These are phyloP conservation scores for Dolichopus griseipennis DNA, from an alignment of 2,888 invertebrate species.

Conservation along the genomic window DNA sequence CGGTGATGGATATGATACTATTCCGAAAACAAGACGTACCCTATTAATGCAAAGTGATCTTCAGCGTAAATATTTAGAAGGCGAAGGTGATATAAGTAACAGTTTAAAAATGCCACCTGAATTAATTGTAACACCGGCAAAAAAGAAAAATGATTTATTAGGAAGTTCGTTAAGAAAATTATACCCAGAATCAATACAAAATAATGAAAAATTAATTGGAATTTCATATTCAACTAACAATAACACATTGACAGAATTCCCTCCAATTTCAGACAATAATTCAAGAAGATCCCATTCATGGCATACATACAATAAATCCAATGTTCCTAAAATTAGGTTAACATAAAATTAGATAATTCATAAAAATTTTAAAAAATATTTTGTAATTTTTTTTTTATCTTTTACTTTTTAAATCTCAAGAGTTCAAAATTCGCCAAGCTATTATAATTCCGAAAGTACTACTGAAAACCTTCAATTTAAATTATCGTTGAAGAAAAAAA, in stretches of 20 bases:
- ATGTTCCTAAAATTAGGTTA: conserved; percentile 29
- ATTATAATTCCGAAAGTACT: conserved; percentile 12
- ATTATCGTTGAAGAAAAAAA: conserved; percentile 59
- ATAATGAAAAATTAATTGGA: conserved; percentile 6
- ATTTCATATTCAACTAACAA: conserved; percentile 13
- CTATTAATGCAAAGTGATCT: conserved; percentile 32
- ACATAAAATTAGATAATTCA: not conserved
- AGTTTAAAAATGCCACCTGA: conserved; percentile 42
- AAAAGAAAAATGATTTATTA: conserved; percentile 24
- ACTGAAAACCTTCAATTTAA: conserved; percentile 50
- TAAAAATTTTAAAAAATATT: not conserved
- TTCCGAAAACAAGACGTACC: conserved; percentile 33
- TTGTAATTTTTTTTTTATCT: too few relatives aligned
- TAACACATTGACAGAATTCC: conserved; percentile 25
- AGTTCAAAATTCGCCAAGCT: conserved; percentile 16
- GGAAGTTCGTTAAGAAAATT: not conserved
- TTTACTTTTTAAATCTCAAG: conserved; percentile 15
- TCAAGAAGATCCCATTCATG: conserved; percentile 38
- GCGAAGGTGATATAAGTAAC: conserved; percentile 10
- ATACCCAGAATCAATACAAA: not conserved
- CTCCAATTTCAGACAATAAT: conserved; percentile 24
- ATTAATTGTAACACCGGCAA: conserved; percentile 43
- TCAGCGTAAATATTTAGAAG: conserved; percentile 24
- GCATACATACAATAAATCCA: conserved; percentile 35
- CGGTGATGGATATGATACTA: conserved; percentile 24